Evolutionary conservation across 1,140 invertebrate genomes (phyloP).

Genomic region (Oppia nitens): DNA sequence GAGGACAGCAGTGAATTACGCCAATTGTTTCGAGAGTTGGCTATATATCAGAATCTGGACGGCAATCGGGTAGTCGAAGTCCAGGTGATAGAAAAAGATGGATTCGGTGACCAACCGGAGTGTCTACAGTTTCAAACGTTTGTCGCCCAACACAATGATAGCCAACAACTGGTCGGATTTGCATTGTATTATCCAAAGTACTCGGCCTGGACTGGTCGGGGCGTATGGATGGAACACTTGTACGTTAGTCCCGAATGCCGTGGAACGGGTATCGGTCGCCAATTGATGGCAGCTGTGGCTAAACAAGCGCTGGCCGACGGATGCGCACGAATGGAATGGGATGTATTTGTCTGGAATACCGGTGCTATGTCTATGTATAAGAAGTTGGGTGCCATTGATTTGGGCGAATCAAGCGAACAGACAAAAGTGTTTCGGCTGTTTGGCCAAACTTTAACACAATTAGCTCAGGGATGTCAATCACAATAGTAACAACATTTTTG

Average conservation of each 20-base stretch:
- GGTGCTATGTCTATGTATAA: conserved; percentile 51
- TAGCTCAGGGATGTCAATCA: no score
- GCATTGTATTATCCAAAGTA: conserved; percentile 55
- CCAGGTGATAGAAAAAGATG: conserved; percentile 48
- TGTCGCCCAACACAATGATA: conserved; percentile 37
- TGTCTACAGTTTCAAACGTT: conserved; percentile 44
- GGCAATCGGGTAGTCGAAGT: conserved; percentile 46
- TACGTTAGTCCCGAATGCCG: conserved; percentile 49
- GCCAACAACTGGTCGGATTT: conserved; percentile 37
- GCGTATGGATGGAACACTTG: conserved; percentile 62
- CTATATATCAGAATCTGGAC: conserved; percentile 58
- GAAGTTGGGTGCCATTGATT: conserved; percentile 5
- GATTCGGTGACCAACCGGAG: conserved; percentile 36
- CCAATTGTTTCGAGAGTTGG: conserved; percentile 38
- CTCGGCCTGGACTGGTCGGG: conserved; percentile 58
- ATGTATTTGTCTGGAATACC: conserved; percentile 63
- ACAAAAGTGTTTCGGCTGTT: no score
- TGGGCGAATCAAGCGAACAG: no score
- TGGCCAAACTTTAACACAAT: no score
- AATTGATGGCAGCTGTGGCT: conserved; percentile 47
- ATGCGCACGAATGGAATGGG: conserved; percentile 48
- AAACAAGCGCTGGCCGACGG: conserved; percentile 38
- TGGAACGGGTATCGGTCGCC: conserved; percentile 45
- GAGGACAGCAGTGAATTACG: background rate
- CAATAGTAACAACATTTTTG: no score